Evolutionary conservation across 2,797 vertebrate species (phyloP).

Genomic region (Margarornis squamiger): DNA sequence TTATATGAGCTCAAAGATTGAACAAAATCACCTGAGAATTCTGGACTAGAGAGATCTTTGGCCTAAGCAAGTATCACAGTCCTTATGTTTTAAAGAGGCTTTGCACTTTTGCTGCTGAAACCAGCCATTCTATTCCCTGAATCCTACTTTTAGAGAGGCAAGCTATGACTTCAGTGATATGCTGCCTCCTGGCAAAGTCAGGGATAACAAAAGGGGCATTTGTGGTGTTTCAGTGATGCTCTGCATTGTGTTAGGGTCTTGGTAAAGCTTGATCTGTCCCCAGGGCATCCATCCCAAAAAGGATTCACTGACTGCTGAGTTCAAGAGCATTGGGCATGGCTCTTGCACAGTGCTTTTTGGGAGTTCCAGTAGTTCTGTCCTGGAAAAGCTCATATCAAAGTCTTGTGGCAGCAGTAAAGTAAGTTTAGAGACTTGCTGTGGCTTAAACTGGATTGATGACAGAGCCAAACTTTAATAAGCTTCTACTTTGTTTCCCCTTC

Average conservation of each 20-base stretch:
- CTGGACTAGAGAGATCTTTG: not conserved
- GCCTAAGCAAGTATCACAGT: not conserved
- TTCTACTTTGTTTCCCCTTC: not conserved
- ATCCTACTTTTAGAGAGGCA: not conserved
- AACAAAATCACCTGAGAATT: not conserved
- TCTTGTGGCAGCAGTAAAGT: not conserved
- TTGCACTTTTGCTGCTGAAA: not conserved
- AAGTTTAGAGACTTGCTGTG: not conserved
- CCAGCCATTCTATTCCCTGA: not conserved
- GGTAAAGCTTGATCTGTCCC: not conserved
- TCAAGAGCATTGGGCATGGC: not conserved
- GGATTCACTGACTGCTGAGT: not conserved
- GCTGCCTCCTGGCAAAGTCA: not conserved
- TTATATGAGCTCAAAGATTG: not conserved
- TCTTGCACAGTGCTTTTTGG: not conserved
- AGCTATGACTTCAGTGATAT: not conserved
- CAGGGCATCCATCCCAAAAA: not conserved
- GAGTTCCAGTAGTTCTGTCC: not conserved
- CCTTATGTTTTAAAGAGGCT: not conserved
- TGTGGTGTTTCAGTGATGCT: not conserved
- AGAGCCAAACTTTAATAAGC: not conserved
- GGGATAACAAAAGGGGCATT: not conserved
- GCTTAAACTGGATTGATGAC: not conserved
- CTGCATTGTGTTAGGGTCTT: not conserved
- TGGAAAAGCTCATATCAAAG: not conserved